Base-by-base conservation (phyloP, 2,113 vertebrate genomes). In the Hippopotamus amphibius region DNA sequence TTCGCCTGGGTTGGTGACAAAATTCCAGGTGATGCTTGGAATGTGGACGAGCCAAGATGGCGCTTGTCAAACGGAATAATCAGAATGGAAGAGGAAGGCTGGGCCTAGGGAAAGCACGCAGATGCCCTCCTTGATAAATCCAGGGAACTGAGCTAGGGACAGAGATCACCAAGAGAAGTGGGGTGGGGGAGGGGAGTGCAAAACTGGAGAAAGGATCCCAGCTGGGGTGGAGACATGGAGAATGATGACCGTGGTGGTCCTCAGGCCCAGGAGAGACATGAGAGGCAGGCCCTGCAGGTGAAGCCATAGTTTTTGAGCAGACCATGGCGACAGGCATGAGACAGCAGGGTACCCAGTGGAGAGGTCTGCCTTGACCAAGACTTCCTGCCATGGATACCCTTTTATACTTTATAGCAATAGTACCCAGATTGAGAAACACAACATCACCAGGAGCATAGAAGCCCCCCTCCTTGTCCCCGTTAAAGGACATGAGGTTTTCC, bases 1-100 rank as follows among this genome's bases (percentile, higher is more conserved):
- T 88, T 30, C 43, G 91, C 77, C 30, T n/a, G 30, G 68, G 43
- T 55, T 82, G 61, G 71, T 82, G 91, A 97, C 79, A 82, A 97
- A 95, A 81, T 82, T 89, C 71, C n/a, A 82, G 30, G 72, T 71
- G 55, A 61, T 72, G 89, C 55, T 85, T 90, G 11, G 89, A 96
- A 95, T 88, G 30, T 13, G 66, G 87, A 95, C 86, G 83, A 97
- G 94, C 66, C 55, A 50, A 68, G 43, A 41, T 61, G 77, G 72
- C 53, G 86, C 41, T 48, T 48, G 65, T 94, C 83, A 74, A 77
- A 90, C 21, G 19, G 65, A 93, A 57, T n/a, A 59, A 77, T 63
- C 30, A 66, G 69, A 9, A 30, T 24, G 71, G 33, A 22, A 61
- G 71, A 93, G 69, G 66, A 9, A 79, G 84, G 15, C 71, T 50